phyloP scores from a whole-genome alignment of 1,140 invertebrate genomes.

The Microplitis demolitor region DNA sequence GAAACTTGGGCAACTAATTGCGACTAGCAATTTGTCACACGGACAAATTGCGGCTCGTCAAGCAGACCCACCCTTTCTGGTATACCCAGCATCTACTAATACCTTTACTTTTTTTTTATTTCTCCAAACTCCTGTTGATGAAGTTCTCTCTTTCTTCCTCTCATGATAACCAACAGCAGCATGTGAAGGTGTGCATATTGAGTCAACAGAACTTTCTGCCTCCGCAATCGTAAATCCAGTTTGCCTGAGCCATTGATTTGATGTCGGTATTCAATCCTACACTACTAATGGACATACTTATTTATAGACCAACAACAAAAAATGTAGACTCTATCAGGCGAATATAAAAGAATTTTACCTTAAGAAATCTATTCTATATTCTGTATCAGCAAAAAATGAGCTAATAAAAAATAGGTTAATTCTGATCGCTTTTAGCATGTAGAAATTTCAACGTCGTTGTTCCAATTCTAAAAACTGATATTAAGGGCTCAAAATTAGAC shows the following conservation, averaged over 20 bases:
- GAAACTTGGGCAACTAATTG: conserved; percentile 52
- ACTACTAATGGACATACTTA: conserved; percentile 24
- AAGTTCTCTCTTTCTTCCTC: too few species aligned
- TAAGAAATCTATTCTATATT: conserved; percentile 3
- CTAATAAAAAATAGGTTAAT: neutral
- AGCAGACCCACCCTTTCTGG: conserved; percentile 31
- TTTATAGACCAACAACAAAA: conserved; percentile 27
- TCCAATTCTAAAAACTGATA: too few species aligned
- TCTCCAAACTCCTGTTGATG: neutral
- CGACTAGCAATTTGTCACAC: conserved; percentile 54
- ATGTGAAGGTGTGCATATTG: neutral
- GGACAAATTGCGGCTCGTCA: conserved; percentile 52
- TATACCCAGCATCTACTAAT: conserved; percentile 4
- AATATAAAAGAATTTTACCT: conserved; percentile 20
- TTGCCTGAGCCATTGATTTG: conserved; percentile 24
- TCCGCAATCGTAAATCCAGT: conserved; percentile 26
- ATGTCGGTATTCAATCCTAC: conserved; percentile 26
- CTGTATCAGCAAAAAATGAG: neutral
- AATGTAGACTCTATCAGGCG: conserved; percentile 7
- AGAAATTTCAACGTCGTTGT: neutral
- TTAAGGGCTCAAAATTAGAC: too few species aligned
- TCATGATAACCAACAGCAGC: neutral
- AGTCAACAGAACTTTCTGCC: neutral
- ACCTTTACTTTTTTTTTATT: neutral
- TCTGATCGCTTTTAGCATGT: neutral